These are phyloP conservation scores for Scrobipalpa costella DNA, from an alignment of 2,888 invertebrate species.

Conservation along the genomic window DNA sequence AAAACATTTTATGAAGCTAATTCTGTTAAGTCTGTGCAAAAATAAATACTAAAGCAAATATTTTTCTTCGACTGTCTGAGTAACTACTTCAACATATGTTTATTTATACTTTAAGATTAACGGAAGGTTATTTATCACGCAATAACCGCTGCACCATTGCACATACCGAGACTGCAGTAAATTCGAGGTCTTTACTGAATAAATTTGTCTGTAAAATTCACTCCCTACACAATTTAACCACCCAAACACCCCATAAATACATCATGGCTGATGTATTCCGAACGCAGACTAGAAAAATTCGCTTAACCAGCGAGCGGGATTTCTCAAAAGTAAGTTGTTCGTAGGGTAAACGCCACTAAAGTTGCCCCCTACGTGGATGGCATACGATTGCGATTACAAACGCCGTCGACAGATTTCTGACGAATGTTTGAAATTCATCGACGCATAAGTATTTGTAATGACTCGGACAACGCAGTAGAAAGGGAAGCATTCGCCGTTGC, in stretches of 20 bases:
- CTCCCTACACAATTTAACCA: conserved; percentile 17
- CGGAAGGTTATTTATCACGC: background rate
- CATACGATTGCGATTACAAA: conserved; percentile 19
- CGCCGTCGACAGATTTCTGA: background rate
- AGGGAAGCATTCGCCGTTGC: too few relatives aligned
- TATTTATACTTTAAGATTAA: conserved; percentile 5
- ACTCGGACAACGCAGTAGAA: background rate
- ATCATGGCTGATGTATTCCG: conserved; percentile 22
- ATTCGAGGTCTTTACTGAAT: conserved; percentile 10
- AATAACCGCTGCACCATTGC: background rate
- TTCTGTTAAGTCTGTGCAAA: background rate
- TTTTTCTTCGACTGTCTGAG: conserved; percentile 15
- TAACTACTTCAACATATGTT: background rate
- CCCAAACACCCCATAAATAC: conserved; percentile 22
- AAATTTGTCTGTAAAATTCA: conserved; percentile 12
- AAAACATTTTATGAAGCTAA: conserved; percentile 13
- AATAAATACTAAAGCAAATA: background rate
- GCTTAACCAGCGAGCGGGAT: conserved; percentile 32
- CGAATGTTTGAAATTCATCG: background rate
- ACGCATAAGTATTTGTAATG: background rate
- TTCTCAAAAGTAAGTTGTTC: conserved; percentile 21
- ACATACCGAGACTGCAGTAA: conserved; percentile 7
- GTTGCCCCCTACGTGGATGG: conserved; percentile 31
- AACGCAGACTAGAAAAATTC: conserved; percentile 24
- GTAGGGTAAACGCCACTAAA: conserved; percentile 47